Evolutionary conservation across 2,113 vertebrate genomes (phyloP).

Genomic region (Amblyopsis rosae): DNA sequence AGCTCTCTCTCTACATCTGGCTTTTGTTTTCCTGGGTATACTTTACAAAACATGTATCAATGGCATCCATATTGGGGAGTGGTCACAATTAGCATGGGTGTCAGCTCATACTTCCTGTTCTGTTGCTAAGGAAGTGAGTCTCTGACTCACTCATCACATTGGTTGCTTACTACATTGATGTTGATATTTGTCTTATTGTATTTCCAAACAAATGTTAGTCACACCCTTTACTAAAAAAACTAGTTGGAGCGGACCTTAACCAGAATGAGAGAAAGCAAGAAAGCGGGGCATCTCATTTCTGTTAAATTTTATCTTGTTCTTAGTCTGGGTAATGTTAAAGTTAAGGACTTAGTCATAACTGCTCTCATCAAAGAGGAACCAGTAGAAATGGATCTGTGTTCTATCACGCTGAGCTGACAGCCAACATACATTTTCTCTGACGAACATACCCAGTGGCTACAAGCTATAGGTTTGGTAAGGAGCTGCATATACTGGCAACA

Average conservation of each 20-base stretch:
- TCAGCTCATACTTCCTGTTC: neutral
- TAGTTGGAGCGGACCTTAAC: neutral
- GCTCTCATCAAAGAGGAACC: constrained; percentile 53
- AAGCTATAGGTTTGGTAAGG: constrained; percentile 4
- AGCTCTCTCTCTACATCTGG: neutral
- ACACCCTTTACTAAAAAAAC: neutral
- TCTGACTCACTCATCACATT: constrained; percentile 3
- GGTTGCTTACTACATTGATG: constrained; percentile 20
- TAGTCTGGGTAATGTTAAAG: constrained; percentile 46
- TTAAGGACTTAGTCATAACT: constrained; percentile 22
- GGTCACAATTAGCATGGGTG: too few relatives aligned
- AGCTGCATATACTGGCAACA: neutral
- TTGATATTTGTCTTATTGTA: neutral
- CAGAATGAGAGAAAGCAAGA: too few relatives aligned
- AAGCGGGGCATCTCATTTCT: constrained; percentile 20
- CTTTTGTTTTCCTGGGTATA: neutral
- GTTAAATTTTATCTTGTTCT: constrained; percentile 15
- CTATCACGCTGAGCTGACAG: constrained; percentile 46
- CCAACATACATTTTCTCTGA: constrained; percentile 16
- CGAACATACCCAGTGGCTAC: constrained; percentile 11
- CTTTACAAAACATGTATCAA: neutral
- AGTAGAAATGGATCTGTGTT: constrained; percentile 59
- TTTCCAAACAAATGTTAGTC: neutral
- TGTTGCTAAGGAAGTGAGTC: constrained; percentile 8
- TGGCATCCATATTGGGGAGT: too few relatives aligned